phyloP scores from a whole-genome alignment of 2,888 invertebrate genomes.

The Nemurella pictetii region DNA sequence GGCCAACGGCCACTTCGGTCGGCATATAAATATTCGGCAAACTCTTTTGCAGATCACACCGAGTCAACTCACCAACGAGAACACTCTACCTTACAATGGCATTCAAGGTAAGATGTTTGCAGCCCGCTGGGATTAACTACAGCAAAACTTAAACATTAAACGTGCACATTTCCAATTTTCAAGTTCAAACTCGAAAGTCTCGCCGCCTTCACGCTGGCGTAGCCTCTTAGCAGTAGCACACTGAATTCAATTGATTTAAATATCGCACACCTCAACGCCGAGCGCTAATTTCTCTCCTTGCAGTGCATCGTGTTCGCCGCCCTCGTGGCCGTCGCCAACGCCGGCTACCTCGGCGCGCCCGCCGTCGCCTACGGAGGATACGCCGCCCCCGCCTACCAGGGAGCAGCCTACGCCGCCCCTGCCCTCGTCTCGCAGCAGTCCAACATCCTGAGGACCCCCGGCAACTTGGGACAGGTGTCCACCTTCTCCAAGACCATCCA shows the following conservation, averaged over 20 bases:
- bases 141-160: too few relatives aligned
- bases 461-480: constrained; percentile 67
- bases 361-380: constrained; percentile 25
- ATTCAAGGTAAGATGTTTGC: constrained; percentile 28
- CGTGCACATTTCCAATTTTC: too few relatives aligned
- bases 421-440: constrained; percentile 58
- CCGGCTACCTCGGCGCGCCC: constrained; percentile 39
- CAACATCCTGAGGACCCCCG: constrained; percentile 64
- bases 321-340: constrained; percentile 28
- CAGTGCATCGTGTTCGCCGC: constrained; percentile 28
- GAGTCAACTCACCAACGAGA: constrained; percentile 21
- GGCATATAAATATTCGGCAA: constrained; percentile 21
- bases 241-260: too few relatives aligned
- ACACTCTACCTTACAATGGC: constrained; percentile 29
- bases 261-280: background rate
- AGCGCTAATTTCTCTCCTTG: background rate
- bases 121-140: background rate
- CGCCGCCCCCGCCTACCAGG: background rate
- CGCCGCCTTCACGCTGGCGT: too few relatives aligned
- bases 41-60: constrained; percentile 11
- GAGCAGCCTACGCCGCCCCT: constrained; percentile 20
- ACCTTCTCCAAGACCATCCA: constrained; percentile 71
- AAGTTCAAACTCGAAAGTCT: too few relatives aligned
- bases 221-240: too few relatives aligned
- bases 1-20: constrained; percentile 13